These are phyloP conservation scores for Megaceryle maxima DNA, from an alignment of 2,113 vertebrate species.

Conservation along the genomic window DNA sequence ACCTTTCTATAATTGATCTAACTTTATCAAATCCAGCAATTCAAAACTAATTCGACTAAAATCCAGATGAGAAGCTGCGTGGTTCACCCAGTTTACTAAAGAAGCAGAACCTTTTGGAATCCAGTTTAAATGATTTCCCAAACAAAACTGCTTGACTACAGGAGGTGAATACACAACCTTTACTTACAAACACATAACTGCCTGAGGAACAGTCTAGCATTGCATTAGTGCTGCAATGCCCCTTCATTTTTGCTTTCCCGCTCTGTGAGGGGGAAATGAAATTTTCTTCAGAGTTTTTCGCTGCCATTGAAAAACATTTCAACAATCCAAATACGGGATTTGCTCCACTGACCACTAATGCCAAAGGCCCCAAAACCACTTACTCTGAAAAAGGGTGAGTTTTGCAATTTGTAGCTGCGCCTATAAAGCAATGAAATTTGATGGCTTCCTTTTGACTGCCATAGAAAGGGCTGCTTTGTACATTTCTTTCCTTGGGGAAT, in stretches of 20 bases:
- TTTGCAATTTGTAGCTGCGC: background rate
- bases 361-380: slow-evolving; percentile 11
- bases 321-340: background rate
- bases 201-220: background rate
- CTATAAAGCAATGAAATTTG: slow-evolving; percentile 6
- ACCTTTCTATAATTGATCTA: background rate
- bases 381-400: background rate
- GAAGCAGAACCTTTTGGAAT: background rate
- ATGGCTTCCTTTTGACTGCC: slow-evolving; percentile 19
- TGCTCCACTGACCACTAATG: background rate
- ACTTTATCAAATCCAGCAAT: background rate
- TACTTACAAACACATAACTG: background rate
- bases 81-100: background rate
- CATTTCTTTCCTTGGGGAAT: background rate
- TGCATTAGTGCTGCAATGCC: background rate
- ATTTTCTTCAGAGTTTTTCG: background rate
- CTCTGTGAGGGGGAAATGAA: background rate
- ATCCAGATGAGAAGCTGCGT: background rate
- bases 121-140: background rate
- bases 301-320: background rate
- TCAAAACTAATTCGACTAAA: background rate
- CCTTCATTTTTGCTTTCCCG: background rate
- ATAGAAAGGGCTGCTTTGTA: slow-evolving; percentile 19
- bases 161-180: background rate
- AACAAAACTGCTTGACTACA: background rate